Conservation (phyloP, 2,888 invertebrate species). For the Incurvaria masculella region DNA sequence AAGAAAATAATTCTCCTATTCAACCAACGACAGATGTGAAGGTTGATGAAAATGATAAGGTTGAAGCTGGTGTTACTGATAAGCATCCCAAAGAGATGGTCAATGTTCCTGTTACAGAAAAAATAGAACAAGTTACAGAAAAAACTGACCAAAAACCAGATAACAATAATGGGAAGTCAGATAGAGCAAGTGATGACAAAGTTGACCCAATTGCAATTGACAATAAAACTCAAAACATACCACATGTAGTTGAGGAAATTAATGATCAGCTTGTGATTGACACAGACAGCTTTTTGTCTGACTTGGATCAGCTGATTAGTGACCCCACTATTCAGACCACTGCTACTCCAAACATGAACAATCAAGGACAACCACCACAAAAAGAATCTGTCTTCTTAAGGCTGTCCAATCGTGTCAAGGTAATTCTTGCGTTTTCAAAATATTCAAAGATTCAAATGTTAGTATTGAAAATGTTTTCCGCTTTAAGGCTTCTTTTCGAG, state of each 20-base stretch:
- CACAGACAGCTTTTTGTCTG: conserved; percentile 50
- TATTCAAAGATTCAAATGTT: too few species aligned
- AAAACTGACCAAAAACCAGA: conserved; percentile 16
- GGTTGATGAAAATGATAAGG: conserved; percentile 25
- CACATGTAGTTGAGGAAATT: conserved; percentile 25
- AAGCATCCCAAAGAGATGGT: conserved; percentile 26
- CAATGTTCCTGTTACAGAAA: conserved; percentile 4
- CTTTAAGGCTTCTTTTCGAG: too few species aligned
- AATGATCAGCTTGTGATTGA: conserved; percentile 40
- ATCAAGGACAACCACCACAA: conserved; percentile 49
- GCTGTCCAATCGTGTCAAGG: conserved; percentile 93
- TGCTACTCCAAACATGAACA: conserved; percentile 30
- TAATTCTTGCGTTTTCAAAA: too few species aligned
- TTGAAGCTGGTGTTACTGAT: too few species aligned
- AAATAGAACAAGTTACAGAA: conserved; percentile 18
- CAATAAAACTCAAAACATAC: not conserved
- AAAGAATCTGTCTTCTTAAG: conserved; percentile 96
- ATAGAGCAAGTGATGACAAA: conserved; percentile 24
- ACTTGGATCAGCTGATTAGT: conserved; percentile 51
- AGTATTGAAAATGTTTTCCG: too few species aligned
- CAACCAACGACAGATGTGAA: not conserved
- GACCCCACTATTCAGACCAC: conserved; percentile 31
- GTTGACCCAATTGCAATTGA: not conserved
- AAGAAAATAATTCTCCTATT: conserved; percentile 6
- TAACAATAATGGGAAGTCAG: conserved; percentile 29